These are phyloP conservation scores for Tricholaema leucomelas DNA, from an alignment of 2,113 vertebrate species.

Conservation along the genomic window DNA sequence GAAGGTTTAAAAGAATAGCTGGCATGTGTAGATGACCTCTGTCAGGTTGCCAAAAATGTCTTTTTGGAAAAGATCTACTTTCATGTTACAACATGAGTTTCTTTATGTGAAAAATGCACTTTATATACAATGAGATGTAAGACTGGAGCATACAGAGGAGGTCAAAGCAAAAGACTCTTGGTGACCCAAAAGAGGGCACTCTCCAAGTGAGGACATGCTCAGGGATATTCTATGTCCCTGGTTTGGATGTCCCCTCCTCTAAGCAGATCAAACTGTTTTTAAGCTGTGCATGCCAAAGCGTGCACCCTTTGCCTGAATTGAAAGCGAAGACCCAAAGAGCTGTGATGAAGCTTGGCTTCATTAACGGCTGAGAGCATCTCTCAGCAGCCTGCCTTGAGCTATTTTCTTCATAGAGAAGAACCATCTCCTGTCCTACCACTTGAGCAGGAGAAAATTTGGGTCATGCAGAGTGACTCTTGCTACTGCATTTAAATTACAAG, in stretches of 20 bases:
- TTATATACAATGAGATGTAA: neutral
- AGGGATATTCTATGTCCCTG: neutral
- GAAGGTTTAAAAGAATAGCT: neutral
- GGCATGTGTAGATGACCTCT: neutral
- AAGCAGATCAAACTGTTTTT: neutral
- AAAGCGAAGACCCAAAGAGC: neutral
- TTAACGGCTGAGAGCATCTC: neutral
- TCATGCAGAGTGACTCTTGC: neutral
- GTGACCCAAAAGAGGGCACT: neutral
- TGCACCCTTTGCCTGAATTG: neutral
- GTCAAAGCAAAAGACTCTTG: neutral
- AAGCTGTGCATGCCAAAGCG: neutral
- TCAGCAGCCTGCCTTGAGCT: neutral
- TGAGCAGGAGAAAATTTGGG: neutral
- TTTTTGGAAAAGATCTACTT: neutral
- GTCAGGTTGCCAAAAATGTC: constrained; percentile 1
- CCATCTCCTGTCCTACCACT: neutral
- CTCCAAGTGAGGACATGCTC: neutral
- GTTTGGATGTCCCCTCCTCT: neutral
- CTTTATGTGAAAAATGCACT: neutral
- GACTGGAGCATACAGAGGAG: neutral
- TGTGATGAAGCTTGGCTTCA: neutral
- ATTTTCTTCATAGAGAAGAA: neutral
- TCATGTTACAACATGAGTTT: neutral
- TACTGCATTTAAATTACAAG: neutral